Base-by-base conservation (phyloP, 2,888 invertebrate species). In the Drosophila infuscata region DNA sequence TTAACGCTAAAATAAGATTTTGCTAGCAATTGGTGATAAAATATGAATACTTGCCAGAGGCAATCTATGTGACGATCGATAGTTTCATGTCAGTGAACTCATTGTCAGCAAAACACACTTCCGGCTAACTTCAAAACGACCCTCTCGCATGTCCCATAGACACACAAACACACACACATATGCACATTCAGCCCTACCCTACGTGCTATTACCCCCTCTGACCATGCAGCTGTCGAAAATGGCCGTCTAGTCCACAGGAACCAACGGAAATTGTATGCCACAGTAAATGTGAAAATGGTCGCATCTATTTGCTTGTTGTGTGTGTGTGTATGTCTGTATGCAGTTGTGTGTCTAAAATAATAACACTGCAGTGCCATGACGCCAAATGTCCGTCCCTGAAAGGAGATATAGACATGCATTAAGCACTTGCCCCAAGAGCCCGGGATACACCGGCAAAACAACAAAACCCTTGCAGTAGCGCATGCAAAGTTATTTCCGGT, bases 311-410 rank as follows among this genome's bases (percentile, higher is more conserved):
- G 25, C 38, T 30, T 33, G 20, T 38, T 60, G 11, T 51, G 12
- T 59, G n/a, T 51, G 17, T 61, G 30, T 30, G 3, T 53, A 15
- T 54, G 60, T 33, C 8, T 61, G 11, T 43, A 17, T n/a, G 7
- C 46, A 25, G 25, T 25, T 46, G 56, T 64, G n/a, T 66, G 35
- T 68, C 49, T 61, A 35, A 75, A 79, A 79, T 79, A 79, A 79
- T 79, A 79, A 71, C 32, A 79, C 79, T 79, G 79, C 79, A 79
- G 71, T 72, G 79, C 29, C 53, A 65, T 61, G 63, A 56, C 70
- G 70, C 67, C 71, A 78, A 78, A 71, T 71, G 75, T 63, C 57
- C 68, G 68, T 38, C 68, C 46, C 61, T 58, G 43, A 29, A 35
- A 33, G 20, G 59, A 68, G 75, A 71, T 67, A 33, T 62, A 68